Percentiles rank a stretch among this genome's conserved stretches.
phyloP scores from a whole-genome alignment of 2,797 vertebrate genomes.

The Platyrinchus mystaceus region DNA sequence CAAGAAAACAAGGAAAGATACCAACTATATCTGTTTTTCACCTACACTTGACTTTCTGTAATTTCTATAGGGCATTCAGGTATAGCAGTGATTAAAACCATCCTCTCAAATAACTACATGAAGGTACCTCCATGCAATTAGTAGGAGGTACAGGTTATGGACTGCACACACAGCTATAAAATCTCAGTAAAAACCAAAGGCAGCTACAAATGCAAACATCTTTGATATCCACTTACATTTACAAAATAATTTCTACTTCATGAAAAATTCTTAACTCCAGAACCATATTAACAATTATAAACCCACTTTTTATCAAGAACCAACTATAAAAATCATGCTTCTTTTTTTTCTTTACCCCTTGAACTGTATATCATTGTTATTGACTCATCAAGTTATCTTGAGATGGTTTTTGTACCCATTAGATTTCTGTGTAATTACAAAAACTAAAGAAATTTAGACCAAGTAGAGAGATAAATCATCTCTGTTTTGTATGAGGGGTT shows the following conservation, averaged over 20 bases:
- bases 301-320: background rate
- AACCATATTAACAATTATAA: background rate
- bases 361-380: background rate
- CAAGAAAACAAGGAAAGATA: background rate
- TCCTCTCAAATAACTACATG: background rate
- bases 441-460: background rate
- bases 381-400: constrained; percentile 31
- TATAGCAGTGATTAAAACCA: background rate
- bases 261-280: background rate
- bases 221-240: background rate
- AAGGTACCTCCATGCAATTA: background rate
- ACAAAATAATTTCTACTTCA: background rate
- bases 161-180: background rate
- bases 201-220: background rate
- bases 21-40: background rate
- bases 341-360: constrained; percentile 6
- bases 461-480: constrained; percentile 54
- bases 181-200: background rate
- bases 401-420: constrained; percentile 26
- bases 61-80: background rate
- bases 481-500: constrained; percentile 47
- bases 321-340: background rate
- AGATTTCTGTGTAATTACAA: constrained; percentile 55
- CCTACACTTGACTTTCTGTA: background rate
- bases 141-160: background rate